Conservation (phyloP, 2,888 invertebrate genomes). For the Pachliopta kotzebuea region DNA sequence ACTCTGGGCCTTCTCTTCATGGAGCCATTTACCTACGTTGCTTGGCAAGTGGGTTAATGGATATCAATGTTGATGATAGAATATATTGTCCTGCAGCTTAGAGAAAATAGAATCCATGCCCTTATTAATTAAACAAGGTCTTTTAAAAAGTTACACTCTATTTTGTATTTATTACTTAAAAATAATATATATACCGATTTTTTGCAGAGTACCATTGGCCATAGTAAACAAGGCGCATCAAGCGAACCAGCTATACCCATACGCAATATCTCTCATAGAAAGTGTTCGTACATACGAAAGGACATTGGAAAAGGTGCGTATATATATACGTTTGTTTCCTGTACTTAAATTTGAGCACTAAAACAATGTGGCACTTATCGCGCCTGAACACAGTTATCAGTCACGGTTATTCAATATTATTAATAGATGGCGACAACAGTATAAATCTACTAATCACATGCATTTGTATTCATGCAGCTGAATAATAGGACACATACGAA, state of each 20-base stretch:
- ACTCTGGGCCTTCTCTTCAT: too few relatives aligned
- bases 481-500: conserved; percentile 81
- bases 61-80: too few relatives aligned
- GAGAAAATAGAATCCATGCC: too few relatives aligned
- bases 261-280: conserved; percentile 98
- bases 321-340: conserved; percentile 34
- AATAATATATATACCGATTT: background rate
- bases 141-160: too few relatives aligned
- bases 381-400: conserved; percentile 28
- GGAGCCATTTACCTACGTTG: too few relatives aligned
- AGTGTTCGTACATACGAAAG: conserved; percentile 98
- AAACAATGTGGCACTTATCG: conserved; percentile 36
- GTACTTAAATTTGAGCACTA: conserved; percentile 51
- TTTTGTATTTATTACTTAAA: too few relatives aligned
- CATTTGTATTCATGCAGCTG: conserved; percentile 80
- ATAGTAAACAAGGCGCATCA: conserved; percentile 99
- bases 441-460: conserved; percentile 66
- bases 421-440: conserved; percentile 31
- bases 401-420: conserved; percentile 11
- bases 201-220: conserved; percentile 93
- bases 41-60: too few relatives aligned
- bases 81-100: too few relatives aligned
- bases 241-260: conserved; percentile 98
- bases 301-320: conserved; percentile 95
- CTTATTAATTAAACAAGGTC: too few relatives aligned